Base-by-base conservation (phyloP, 2,888 invertebrate genomes). In the Salticus scenicus region DNA sequence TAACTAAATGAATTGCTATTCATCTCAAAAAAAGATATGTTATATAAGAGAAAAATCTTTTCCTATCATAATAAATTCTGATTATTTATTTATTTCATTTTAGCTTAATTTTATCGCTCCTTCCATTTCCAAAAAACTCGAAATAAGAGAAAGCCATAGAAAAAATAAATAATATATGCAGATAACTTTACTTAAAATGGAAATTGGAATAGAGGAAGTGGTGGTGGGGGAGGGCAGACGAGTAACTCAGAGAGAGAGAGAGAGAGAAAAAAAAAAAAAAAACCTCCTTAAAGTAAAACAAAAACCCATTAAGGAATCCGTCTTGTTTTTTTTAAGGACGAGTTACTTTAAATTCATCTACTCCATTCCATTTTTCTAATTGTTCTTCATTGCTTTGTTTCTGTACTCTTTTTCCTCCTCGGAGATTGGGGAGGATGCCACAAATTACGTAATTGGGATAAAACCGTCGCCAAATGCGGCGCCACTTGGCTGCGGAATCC, bases 301-400 rank as follows among this genome's bases (percentile, higher is more conserved):
- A 57, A 57, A 24, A 24, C 14, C 57, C 83, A 84, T 84, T 84
- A 84, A n/a, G 72, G 83, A 77, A 41, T 73, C 31, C 51, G 83
- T 67, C 83, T 84, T 84, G 83, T 84, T n/a, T n/a, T n/a, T n/a
- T n/a, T 84, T 84, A 77, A 72, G 67, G 72, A 84, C 77, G 72
- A n/a, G n/a, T n/a, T 84, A 84, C 83, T 84, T 84, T 84, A 78
- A 84, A 84, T 84, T 84, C 83, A 73, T 28, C 83, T 73, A 67
- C 33, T 33, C 33, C 41, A 33, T 41, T 66, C 77, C 77, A 77
- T 78, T 84, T 81, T 77, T 77, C 77, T 77, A 84, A 77, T 84
- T 77, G 77, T 84, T 82, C 73, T 83, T 77, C 73, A 69, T 84
- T 51, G 41, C 67, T 78, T 78, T 67, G 72, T 72, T 84, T 76